Base-by-base conservation (phyloP, 2,888 invertebrate genomes). In the Pristionchus mayeri region DNA sequence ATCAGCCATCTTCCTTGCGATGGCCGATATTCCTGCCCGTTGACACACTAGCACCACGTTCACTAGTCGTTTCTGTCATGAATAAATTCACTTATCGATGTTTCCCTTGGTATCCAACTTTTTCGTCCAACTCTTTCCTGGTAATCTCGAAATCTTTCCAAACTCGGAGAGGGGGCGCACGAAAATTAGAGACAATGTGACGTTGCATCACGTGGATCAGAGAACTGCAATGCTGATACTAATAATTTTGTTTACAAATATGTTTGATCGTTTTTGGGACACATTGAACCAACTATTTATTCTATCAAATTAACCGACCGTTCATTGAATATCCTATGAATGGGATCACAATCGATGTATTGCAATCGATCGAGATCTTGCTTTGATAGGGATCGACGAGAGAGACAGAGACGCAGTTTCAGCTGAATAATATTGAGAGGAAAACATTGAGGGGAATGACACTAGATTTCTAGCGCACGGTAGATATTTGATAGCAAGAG, bases 101-200 rank as follows among this genome's bases (percentile, higher is more conserved):
- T 75, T 75, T 75, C 24, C 44, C n/a, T 18, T 71, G 6, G 13
- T n/a, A 63, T 18, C 63, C 54, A 21, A 86, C 86, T 48, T 87
- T 87, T 37, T 88, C 88, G 67, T 89, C 87, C 18, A 86, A 85
- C 80, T 90, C 89, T 75, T 90, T 90, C 81, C 85, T 87, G 30
- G 89, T 79, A 13, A 88, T 71, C 67, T 88, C 88, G 50, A 90
- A 86, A 52, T 90, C 90, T 85, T 88, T 86, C 54, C 86, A 85
- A 3, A 89, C 40, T 60, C 87, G 75, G 27, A 89, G 84, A 2
- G 86, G 27, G 71, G 84, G 84, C 54, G 16, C n/a, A 0, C 81
- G 81, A n/a, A 81, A 81, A 60, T 30, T 44, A 40, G 84, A 37
- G 52, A 84, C 71, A 27, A 81, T 34, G 27, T 44, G 60, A 2